phyloP scores from a whole-genome alignment of 2,888 invertebrate genomes.

The Yponomeuta sedellus region DNA sequence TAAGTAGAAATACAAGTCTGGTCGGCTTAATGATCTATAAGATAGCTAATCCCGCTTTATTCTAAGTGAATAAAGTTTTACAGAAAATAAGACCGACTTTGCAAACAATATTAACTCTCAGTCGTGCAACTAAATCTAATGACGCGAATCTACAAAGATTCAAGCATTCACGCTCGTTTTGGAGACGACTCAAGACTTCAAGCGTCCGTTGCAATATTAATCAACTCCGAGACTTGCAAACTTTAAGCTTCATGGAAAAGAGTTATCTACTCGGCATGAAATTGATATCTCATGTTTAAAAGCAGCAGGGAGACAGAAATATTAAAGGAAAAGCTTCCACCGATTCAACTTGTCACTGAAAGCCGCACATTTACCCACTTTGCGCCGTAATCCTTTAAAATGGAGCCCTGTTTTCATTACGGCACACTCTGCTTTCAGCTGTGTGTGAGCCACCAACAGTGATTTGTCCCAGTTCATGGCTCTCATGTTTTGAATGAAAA shows the following conservation, averaged over 20 bases:
- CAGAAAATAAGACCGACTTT: slow-evolving; percentile 27
- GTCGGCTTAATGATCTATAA: neutral
- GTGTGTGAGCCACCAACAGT: slow-evolving; percentile 28
- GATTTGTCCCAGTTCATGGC: slow-evolving; percentile 46
- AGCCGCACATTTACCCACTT: slow-evolving; percentile 22
- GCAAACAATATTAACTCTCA: slow-evolving; percentile 33
- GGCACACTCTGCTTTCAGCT: slow-evolving; percentile 29
- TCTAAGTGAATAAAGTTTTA: neutral
- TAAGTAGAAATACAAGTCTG: neutral
- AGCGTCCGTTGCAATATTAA: neutral
- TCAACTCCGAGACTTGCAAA: neutral
- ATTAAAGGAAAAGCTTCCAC: neutral
- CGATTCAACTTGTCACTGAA: neutral
- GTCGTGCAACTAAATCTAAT: slow-evolving; percentile 35
- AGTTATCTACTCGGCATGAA: neutral
- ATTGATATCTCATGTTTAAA: neutral
- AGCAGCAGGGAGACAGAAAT: neutral
- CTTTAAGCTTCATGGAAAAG: neutral
- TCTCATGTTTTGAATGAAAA: slow-evolving; percentile 53
- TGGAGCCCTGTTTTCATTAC: slow-evolving; percentile 41
- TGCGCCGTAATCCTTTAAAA: slow-evolving; percentile 27
- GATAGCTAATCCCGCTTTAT: neutral
- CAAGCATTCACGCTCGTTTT: slow-evolving; percentile 23
- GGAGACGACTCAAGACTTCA: neutral
- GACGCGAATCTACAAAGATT: neutral